These are phyloP conservation scores for Poicephalus meyeri DNA, from an alignment of 2,113 vertebrate genomes.

Conservation along the genomic window DNA sequence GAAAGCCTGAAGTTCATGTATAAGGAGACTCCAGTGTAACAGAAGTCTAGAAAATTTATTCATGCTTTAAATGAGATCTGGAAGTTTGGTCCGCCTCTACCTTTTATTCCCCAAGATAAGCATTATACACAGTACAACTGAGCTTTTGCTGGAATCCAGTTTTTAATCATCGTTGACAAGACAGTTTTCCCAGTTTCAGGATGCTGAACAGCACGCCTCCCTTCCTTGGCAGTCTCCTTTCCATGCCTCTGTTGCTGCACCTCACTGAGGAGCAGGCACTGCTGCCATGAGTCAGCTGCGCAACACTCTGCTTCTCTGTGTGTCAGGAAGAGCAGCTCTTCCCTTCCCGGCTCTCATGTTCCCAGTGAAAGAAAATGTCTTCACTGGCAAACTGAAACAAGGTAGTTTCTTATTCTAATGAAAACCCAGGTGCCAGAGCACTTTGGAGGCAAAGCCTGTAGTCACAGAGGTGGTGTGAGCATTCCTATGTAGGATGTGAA, in stretches of 20 bases:
- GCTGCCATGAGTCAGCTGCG: not conserved
- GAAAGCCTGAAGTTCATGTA: not conserved
- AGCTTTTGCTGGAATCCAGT: not conserved
- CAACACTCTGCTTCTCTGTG: not conserved
- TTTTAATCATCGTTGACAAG: conserved; percentile 7
- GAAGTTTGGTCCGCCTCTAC: not conserved
- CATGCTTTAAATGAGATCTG: not conserved
- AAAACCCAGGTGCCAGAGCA: not conserved
- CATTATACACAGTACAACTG: not conserved
- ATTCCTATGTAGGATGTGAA: not conserved
- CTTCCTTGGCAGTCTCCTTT: not conserved
- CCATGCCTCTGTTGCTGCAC: not conserved
- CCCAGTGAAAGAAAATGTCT: not conserved
- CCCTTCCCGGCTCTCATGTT: not conserved
- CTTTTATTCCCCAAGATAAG: not conserved
- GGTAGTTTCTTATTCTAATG: not conserved
- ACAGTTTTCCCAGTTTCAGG: not conserved
- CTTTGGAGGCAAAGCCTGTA: accelerated
- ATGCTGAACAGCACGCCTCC: not conserved
- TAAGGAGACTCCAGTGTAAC: not conserved
- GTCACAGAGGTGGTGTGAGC: not conserved
- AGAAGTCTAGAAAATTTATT: not conserved
- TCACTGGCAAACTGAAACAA: not conserved
- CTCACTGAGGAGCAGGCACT: not conserved
- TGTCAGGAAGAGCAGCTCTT: not conserved